phyloP scores from a whole-genome alignment of 2,113 vertebrate species.

The Gymnobelideus leadbeateri region DNA sequence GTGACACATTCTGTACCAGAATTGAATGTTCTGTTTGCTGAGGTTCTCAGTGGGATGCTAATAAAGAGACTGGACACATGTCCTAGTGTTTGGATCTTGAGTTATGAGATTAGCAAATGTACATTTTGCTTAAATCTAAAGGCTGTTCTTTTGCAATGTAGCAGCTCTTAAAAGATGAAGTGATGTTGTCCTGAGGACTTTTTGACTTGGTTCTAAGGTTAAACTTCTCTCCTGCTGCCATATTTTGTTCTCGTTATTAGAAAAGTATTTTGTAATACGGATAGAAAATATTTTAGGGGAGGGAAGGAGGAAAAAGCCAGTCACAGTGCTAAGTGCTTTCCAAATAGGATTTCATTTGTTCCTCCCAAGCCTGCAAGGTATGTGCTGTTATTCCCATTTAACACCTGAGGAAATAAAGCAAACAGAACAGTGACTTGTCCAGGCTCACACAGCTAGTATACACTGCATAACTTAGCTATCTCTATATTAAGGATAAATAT shows the following conservation, averaged over 20 bases:
- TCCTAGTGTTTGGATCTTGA: conserved; percentile 45
- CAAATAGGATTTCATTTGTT: not conserved
- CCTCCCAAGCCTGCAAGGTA: not conserved
- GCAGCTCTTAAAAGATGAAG: conserved; percentile 30
- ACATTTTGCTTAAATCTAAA: not conserved
- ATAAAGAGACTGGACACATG: conserved; percentile 55
- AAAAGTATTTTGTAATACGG: conserved; percentile 12
- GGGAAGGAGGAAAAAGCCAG: not conserved
- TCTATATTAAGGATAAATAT: not conserved
- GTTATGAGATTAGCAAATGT: conserved; percentile 64
- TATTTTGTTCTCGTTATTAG: not conserved
- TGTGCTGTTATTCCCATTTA: not conserved
- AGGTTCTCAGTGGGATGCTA: conserved; percentile 63
- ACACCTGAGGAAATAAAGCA: not conserved
- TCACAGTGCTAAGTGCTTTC: not conserved
- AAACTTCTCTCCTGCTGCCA: not conserved
- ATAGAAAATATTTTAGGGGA: not conserved
- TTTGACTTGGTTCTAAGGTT: not conserved
- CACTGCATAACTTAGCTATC: not conserved
- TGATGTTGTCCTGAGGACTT: not conserved
- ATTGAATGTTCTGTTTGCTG: conserved; percentile 55
- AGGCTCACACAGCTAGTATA: not conserved
- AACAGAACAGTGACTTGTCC: not conserved
- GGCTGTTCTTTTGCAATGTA: conserved; percentile 21
- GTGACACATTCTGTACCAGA: conserved; percentile 61